Conservation (phyloP, 2,113 vertebrate genomes). For the Psophia crepitans region DNA sequence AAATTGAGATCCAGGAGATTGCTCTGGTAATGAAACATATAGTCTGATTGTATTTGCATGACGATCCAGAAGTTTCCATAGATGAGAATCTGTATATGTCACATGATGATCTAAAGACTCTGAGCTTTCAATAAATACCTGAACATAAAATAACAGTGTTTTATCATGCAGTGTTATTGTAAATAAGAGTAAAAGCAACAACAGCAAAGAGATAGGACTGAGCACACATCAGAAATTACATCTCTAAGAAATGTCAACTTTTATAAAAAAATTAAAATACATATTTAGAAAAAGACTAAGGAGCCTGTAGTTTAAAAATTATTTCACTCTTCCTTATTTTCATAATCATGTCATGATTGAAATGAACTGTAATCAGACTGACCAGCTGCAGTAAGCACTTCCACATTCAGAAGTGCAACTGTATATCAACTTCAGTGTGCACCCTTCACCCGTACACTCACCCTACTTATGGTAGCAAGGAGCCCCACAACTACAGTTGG, state of each 20-base stretch:
- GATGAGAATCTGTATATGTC: constrained; percentile 87
- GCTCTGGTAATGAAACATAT: constrained; percentile 89
- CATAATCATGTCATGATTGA: neutral
- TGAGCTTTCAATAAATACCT: constrained; percentile 97
- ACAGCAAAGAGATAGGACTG: neutral
- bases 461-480: neutral
- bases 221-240: neutral
- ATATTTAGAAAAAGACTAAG: neutral
- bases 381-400: neutral
- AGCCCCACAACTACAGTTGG: neutral
- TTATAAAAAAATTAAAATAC: neutral
- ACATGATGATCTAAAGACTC: constrained; percentile 86
- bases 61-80: constrained; percentile 96
- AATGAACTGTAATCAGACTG: neutral
- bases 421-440: accelerated
- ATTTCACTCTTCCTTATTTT: neutral
- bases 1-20: constrained; percentile 84
- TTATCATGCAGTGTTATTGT: neutral
- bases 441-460: neutral
- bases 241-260: neutral
- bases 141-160: neutral
- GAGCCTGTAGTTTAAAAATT: neutral
- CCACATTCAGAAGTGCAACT: neutral
- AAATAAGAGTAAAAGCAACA: neutral
- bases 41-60: constrained; percentile 97